Evolutionary conservation across 1,140 invertebrate species (phyloP).

Genomic region (Lucilia sericata): DNA sequence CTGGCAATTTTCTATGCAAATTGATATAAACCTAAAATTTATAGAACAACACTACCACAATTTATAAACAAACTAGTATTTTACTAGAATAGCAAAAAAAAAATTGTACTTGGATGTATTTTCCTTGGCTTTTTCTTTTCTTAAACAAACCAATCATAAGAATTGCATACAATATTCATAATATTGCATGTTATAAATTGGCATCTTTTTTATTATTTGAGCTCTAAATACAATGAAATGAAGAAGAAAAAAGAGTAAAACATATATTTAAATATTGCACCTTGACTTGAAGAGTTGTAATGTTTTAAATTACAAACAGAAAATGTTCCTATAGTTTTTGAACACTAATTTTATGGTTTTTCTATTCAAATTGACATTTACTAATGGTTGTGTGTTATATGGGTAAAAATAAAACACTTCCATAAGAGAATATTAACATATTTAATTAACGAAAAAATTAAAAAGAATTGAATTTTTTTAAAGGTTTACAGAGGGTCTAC

Average conservation of each 20-base stretch:
- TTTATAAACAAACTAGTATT: not conserved
- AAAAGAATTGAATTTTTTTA: not conserved
- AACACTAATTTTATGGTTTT: slow-evolving; percentile 26
- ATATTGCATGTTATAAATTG: slow-evolving; percentile 25
- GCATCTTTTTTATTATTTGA: not conserved
- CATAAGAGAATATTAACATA: not conserved
- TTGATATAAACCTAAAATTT: slow-evolving; percentile 13
- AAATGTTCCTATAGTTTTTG: slow-evolving; percentile 29
- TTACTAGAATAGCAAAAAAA: not conserved
- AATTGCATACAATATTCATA: not conserved
- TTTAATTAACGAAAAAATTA: slow-evolving; percentile 17
- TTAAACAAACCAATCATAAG: not conserved
- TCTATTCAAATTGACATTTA: slow-evolving; percentile 43
- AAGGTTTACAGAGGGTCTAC: not conserved
- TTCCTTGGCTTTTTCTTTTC: not conserved
- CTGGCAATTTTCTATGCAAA: slow-evolving; percentile 8
- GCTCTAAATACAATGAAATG: not conserved
- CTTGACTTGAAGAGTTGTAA: slow-evolving; percentile 1
- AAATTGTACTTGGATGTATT: not conserved
- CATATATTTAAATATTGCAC: not conserved
- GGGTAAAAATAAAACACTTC: not conserved
- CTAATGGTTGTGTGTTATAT: not conserved
- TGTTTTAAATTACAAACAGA: not conserved
- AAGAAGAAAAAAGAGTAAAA: not conserved
- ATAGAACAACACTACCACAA: not conserved